These are phyloP conservation scores for Etheostoma perlongum DNA, from an alignment of 2,797 vertebrate species.

Conservation along the genomic window DNA sequence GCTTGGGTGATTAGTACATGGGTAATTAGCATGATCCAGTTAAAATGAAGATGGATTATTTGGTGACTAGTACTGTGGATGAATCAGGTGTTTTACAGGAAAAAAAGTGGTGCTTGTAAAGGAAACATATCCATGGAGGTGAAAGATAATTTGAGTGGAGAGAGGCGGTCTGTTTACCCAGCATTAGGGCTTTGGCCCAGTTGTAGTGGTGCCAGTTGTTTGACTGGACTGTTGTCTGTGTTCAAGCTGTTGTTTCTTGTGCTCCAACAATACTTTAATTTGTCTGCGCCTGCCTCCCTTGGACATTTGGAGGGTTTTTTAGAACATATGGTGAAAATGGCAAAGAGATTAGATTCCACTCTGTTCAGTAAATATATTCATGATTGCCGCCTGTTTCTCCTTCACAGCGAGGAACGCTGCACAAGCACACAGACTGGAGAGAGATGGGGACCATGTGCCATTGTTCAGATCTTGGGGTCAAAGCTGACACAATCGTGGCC, in stretches of 20 bases:
- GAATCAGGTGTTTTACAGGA: conserved; percentile 47
- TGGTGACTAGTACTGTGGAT: conserved; percentile 23
- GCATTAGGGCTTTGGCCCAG: conserved; percentile 47
- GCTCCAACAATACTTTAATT: conserved; percentile 62
- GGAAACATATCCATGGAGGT: conserved; percentile 15
- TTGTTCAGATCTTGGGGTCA: conserved; percentile 65
- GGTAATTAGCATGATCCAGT: conserved; percentile 53
- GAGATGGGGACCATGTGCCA: conserved; percentile 81
- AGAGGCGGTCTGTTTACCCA: conserved; percentile 28
- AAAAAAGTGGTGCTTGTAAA: conserved; percentile 11
- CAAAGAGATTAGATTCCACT: conserved; percentile 59
- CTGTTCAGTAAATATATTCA: conserved; percentile 66
- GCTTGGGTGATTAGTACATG: conserved; percentile 17
- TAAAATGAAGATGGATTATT: conserved; percentile 53
- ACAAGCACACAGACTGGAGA: conserved; percentile 86
- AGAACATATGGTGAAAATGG: conserved; percentile 68
- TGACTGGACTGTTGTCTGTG: conserved; percentile 50
- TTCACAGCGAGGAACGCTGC: conserved; percentile 79
- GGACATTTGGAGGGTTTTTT: conserved; percentile 62
- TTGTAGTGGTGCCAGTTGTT: conserved; percentile 58
- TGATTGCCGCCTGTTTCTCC: conserved; percentile 48
- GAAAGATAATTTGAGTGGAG: conserved; percentile 28
- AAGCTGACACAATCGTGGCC: conserved; percentile 14
- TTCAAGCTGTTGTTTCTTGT: conserved; percentile 66
- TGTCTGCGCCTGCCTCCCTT: conserved; percentile 49